phyloP scores from a whole-genome alignment of 1,140 invertebrate species.

The Hormaphis cornu region DNA sequence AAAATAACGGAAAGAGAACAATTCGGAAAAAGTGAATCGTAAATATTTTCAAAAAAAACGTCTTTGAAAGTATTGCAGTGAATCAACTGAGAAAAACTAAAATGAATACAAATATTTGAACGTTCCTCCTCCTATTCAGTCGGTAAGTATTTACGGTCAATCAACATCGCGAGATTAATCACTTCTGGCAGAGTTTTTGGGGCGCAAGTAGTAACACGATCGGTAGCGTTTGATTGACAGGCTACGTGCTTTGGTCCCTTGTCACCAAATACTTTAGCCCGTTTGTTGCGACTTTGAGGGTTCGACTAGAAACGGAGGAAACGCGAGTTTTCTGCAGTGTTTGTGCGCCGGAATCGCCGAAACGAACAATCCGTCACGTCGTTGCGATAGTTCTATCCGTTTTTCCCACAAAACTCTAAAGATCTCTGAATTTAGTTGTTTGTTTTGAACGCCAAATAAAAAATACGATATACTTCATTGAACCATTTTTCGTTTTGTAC shows the following conservation, averaged over 20 bases:
- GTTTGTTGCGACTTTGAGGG: not conserved
- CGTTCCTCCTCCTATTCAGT: not conserved
- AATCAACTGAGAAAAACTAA: no score
- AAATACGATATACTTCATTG: not conserved
- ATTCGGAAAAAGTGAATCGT: no score
- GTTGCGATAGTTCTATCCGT: no score
- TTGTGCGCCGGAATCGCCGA: slow-evolving; percentile 9
- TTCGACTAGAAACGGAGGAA: not conserved
- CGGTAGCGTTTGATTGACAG: slow-evolving; percentile 18
- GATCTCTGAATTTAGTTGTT: not conserved
- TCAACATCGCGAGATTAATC: not conserved
- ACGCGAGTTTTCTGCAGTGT: not conserved
- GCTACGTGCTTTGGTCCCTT: slow-evolving; percentile 19
- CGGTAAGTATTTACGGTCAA: no score
- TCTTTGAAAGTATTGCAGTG: no score
- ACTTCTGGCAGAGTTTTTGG: not conserved
- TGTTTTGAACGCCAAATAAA: slow-evolving; percentile 14
- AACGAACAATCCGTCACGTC: slow-evolving; percentile 20
- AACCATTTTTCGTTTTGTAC: no score
- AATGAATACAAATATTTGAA: not conserved
- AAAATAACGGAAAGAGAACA: no score
- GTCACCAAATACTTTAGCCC: slow-evolving; percentile 5
- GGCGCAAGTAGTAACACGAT: not conserved
- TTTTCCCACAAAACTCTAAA: not conserved
- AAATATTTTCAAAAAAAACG: no score